These are phyloP conservation scores for Eilema depressum DNA, from an alignment of 2,888 invertebrate species.

Conservation along the genomic window DNA sequence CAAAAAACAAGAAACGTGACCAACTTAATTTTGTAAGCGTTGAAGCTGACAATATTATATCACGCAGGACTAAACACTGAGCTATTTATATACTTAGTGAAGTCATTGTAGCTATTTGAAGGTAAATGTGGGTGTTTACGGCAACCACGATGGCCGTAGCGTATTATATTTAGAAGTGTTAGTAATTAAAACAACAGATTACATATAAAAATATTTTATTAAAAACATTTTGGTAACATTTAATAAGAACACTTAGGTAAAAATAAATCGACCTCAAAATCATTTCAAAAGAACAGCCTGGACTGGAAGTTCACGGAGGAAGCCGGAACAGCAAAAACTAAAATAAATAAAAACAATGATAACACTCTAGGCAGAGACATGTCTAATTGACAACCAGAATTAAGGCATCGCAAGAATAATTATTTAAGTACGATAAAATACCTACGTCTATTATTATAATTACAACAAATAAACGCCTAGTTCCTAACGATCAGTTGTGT, in stretches of 20 bases:
- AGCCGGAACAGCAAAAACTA: constrained; percentile 86
- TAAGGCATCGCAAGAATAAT: constrained; percentile 88
- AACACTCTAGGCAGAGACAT: constrained; percentile 86
- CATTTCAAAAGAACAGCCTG: constrained; percentile 88
- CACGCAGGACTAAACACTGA: constrained; percentile 48
- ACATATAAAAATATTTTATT: constrained; percentile 89
- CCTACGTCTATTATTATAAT: constrained; percentile 87
- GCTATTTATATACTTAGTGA: constrained; percentile 56
- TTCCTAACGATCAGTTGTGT: constrained; percentile 75
- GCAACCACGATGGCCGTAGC: constrained; percentile 7
- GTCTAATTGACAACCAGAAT: constrained; percentile 88
- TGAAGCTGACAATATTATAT: constrained; percentile 50
- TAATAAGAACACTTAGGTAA: constrained; percentile 89
- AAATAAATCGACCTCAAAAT: constrained; percentile 88
- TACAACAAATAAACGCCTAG: constrained; percentile 85
- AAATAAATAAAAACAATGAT: constrained; percentile 86
- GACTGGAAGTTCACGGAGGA: constrained; percentile 87
- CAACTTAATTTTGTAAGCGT: constrained; percentile 54
- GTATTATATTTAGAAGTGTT: constrained; percentile 1
- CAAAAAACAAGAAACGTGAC: constrained; percentile 65
- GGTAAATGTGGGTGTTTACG: constrained; percentile 32
- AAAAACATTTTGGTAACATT: constrained; percentile 89
- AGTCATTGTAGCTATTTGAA: constrained; percentile 54
- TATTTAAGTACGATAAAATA: constrained; percentile 88
- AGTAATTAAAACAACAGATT: constrained; percentile 66